Base-by-base conservation (phyloP, 2,797 vertebrate genomes). In the Anas georgica region DNA sequence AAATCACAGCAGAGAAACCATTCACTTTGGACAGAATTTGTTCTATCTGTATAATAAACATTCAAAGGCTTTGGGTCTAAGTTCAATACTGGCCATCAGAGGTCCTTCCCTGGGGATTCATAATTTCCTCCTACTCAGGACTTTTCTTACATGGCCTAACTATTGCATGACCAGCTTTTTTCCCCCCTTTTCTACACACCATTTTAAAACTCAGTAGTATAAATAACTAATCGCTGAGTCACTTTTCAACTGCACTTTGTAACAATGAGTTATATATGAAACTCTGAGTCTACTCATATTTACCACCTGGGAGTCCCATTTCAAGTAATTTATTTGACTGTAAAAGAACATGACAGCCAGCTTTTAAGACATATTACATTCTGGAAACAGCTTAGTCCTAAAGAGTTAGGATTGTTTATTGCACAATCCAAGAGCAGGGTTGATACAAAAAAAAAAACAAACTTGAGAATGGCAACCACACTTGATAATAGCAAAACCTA, bases 91-190 rank as follows among this genome's bases (percentile, higher is more conserved):
- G n/a, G 28, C 56, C 68, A 35, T 31, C 72, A 80, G 35, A 45
- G 59, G 43, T 60, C 17, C n/a, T 91, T 59, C 39, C 45, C 21
- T 73, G 39, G 41, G 21, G 15, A 83, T 76, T 90, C 4, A 1
- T 28, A 9, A 31, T 86, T 29, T 10, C 31, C 28, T 74, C 48
- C 7, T 33, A 14, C 10, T 77, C 41, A 35, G 22, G 12, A 60
- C 20, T 54, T 23, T 25, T 55, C 4, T 59, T 86, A 29, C 0
- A 0, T n/a, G 37, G 25, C 18, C 43, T 33, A 75, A 9, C 10
- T 83, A 72, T 22, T 83, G 17, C 35, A 60, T 11, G 16, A 58
- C 3, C n/a, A 75, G 9, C 7, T 75, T 63, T 16, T 60, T 77
- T 86, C 48, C 22, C 21, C 15, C 9, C 13, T 41, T 68, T 31